Evolutionary conservation across 2,888 invertebrate genomes (phyloP).

Genomic region (Acanthacorydalis orientalis): DNA sequence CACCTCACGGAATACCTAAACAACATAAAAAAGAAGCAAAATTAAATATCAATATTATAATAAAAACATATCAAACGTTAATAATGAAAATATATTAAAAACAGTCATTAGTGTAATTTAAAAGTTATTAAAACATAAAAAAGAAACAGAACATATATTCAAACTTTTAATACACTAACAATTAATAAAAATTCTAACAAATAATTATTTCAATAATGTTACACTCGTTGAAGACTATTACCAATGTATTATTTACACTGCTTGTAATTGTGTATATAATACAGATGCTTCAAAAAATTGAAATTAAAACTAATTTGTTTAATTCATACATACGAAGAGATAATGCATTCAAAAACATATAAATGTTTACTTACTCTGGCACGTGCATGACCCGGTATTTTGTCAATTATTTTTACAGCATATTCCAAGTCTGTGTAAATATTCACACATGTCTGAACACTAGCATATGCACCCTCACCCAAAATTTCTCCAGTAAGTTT

Average conservation of each 20-base stretch:
- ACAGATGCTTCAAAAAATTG: too few relatives aligned
- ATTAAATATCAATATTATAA: not conserved
- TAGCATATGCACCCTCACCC: slow-evolving; percentile 93
- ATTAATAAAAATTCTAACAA: too few relatives aligned
- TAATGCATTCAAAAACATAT: not conserved
- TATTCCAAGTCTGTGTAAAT: slow-evolving; percentile 84
- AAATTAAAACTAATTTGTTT: not conserved
- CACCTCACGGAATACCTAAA: slow-evolving; percentile 81
- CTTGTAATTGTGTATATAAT: too few relatives aligned
- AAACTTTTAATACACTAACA: too few relatives aligned
- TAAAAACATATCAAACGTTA: not conserved
- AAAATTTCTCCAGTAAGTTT: slow-evolving; percentile 87
- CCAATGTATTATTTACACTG: too few relatives aligned
- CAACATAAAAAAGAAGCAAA: slow-evolving; percentile 7
- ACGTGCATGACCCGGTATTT: slow-evolving; percentile 86
- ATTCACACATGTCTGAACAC: slow-evolving; percentile 85
- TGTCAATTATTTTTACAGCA: slow-evolving; percentile 95
- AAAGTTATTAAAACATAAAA: not conserved
- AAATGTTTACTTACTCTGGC: slow-evolving; percentile 36
- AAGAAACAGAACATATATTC: slow-evolving; percentile 1
- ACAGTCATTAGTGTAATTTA: not conserved
- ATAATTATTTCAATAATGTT: too few relatives aligned
- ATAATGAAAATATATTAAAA: not conserved
- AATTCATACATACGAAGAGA: not conserved
- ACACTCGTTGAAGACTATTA: too few relatives aligned